Evolutionary conservation across 2,888 invertebrate genomes (phyloP), one percentile per base, ranked within the genome.

Genomic region (Nysson spinosus): DNA sequence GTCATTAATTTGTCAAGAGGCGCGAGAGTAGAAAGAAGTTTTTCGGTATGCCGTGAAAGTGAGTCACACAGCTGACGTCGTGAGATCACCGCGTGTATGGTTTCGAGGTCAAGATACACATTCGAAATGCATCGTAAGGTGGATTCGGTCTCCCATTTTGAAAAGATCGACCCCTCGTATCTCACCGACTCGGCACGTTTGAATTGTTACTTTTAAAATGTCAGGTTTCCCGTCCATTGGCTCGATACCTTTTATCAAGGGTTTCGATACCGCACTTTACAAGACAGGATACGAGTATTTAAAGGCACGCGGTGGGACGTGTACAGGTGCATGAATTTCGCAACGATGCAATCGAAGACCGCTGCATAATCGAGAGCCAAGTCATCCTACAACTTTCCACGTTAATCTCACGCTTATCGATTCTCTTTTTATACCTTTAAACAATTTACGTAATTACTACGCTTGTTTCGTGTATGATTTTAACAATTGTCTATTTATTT

Each of bases 21-120:
- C 6, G 19, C 39, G 40, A 14, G 24, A 40, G 42, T 26, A 40
- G 26, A 39, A 9, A 37, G 34, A 26, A 42, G 50, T 69, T 57
- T 50, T 69, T 40, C 9, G 20, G 14, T 16, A 19, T 22, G 35
- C 35, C 46, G 63, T 61, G 57, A 73, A 73, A 72, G 60, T 72
- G 72, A 72, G 61, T 69, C 73, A 73, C 12, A 35, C 55, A 69
- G 52, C 55, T 69, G 72, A 65, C 63, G 49, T 43, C 16, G 49
- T 57, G 73, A 65, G 58, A 73, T 69, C 69, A 51, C 49, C 42
- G 30, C 19, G 35, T 16, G 42, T 62, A 35, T 4, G 47, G 39
- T 56, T 65, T 69, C 62, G 65, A 65, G 58, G 69, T 40, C 54
- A 52, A 37, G 32, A 49, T 12, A 47, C 39, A 19, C 16, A 24